These are phyloP conservation scores for Neogobius melanostomus DNA, from an alignment of 2,113 vertebrate genomes.

Conservation along the genomic window DNA sequence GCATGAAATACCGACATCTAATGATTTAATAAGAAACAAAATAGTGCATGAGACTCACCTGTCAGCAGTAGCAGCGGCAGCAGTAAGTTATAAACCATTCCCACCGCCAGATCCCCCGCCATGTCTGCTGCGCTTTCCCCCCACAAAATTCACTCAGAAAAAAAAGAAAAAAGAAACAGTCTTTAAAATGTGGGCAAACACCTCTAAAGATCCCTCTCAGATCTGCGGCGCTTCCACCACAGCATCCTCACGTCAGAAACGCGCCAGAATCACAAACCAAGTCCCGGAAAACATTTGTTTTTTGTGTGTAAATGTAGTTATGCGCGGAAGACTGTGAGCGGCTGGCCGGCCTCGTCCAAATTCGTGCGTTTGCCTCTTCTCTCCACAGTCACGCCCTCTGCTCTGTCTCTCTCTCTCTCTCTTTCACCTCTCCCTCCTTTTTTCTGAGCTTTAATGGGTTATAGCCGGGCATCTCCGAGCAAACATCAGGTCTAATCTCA, in stretches of 20 bases:
- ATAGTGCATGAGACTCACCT: slow-evolving; percentile 60
- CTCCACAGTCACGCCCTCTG: slow-evolving; percentile 53
- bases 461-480: slow-evolving; percentile 47
- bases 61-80: slow-evolving; percentile 67
- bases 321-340: not conserved
- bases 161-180: slow-evolving; percentile 9
- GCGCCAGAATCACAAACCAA: not conserved
- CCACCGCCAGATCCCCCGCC: slow-evolving; percentile 62
- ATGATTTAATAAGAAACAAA: not conserved
- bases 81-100: slow-evolving; percentile 69
- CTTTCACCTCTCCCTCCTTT: slow-evolving; percentile 18
- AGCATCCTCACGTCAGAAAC: slow-evolving; percentile 28
- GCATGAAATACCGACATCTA: too few relatives aligned
- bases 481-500: slow-evolving; percentile 39
- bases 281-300: not conserved
- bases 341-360: slow-evolving; percentile 13
- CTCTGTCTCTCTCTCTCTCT: slow-evolving; percentile 24
- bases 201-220: slow-evolving; percentile 34
- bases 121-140: slow-evolving; percentile 33
- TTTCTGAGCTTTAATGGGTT: slow-evolving; percentile 58
- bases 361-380: slow-evolving; percentile 30
- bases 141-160: not conserved
- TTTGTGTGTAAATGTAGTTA: not conserved
- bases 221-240: slow-evolving; percentile 13
- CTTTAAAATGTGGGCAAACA: slow-evolving; percentile 26